Conservation (phyloP, 1,140 invertebrate genomes). For the Microplitis demolitor region DNA sequence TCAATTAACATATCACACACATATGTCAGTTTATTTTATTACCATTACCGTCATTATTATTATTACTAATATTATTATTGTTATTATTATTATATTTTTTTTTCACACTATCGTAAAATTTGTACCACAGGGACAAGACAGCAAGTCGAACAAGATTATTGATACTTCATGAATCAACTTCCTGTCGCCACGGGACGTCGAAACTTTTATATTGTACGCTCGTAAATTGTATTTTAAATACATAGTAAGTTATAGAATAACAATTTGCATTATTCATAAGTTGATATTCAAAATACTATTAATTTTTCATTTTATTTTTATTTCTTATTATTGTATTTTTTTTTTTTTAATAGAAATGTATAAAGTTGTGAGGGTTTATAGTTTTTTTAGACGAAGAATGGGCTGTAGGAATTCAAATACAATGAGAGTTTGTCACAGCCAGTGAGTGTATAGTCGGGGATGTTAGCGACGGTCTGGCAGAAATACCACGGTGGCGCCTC, state of each 20-base stretch:
- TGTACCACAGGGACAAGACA: constrained; percentile 1
- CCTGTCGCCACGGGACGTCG: constrained; percentile 10
- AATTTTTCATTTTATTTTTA: background rate
- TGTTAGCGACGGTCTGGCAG: constrained; percentile 2
- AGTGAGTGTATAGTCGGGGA: background rate
- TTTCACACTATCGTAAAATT: too few species aligned
- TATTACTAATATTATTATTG: background rate
- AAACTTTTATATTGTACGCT: background rate
- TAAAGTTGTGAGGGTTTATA: background rate
- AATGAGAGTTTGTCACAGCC: too few species aligned
- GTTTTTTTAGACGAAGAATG: background rate
- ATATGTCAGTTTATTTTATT: background rate
- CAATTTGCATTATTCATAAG: constrained; percentile 22
- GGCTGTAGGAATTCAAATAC: too few species aligned
- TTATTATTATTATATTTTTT: background rate
- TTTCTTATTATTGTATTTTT: background rate
- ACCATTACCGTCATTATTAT: background rate
- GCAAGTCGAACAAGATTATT: constrained; percentile 12
- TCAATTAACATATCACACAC: constrained; percentile 27
- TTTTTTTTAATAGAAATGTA: background rate
- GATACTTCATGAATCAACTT: constrained; percentile 18
- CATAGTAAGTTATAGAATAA: background rate
- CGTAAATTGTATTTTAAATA: background rate
- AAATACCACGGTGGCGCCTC: constrained; percentile 51
- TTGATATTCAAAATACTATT: background rate